Conservation (phyloP, 2,888 invertebrate genomes). For the Achlya flavicornis region DNA sequence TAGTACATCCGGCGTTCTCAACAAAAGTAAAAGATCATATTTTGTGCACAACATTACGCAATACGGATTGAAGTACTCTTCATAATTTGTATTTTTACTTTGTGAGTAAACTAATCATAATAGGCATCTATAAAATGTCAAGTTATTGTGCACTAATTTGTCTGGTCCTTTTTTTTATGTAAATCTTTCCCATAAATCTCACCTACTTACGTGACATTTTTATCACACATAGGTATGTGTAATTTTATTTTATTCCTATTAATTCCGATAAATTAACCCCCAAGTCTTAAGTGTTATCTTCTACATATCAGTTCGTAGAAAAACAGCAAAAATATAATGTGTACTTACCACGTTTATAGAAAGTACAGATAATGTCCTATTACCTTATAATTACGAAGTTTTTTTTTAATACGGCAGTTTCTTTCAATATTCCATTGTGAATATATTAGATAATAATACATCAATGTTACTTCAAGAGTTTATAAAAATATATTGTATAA, state of each 20-base stretch:
- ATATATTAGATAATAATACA: neutral
- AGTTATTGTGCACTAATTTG: constrained; percentile 29
- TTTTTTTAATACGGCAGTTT: neutral
- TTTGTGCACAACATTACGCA: constrained; percentile 43
- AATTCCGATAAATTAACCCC: neutral
- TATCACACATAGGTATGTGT: no score
- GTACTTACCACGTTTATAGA: neutral
- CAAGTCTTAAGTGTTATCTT: neutral
- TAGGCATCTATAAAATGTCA: constrained; percentile 4
- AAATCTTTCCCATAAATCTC: neutral
- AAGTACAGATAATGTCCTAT: neutral
- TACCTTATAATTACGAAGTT: neutral
- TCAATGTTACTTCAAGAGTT: neutral
- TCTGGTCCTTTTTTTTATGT: no score
- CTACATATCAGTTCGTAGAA: neutral
- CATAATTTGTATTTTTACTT: constrained; percentile 15
- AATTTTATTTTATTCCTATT: neutral
- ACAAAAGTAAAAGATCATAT: constrained; percentile 51
- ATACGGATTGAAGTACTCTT: constrained; percentile 22
- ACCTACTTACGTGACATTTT: neutral
- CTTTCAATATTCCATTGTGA: neutral
- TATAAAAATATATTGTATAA: neutral
- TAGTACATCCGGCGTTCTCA: constrained; percentile 20
- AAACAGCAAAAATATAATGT: neutral
- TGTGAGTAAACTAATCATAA: neutral